Percentiles rank a stretch among this genome's conserved stretches.
These are phyloP conservation scores for Zosterops japonicus DNA, from an alignment of 2,113 vertebrate species.

Conservation along the genomic window DNA sequence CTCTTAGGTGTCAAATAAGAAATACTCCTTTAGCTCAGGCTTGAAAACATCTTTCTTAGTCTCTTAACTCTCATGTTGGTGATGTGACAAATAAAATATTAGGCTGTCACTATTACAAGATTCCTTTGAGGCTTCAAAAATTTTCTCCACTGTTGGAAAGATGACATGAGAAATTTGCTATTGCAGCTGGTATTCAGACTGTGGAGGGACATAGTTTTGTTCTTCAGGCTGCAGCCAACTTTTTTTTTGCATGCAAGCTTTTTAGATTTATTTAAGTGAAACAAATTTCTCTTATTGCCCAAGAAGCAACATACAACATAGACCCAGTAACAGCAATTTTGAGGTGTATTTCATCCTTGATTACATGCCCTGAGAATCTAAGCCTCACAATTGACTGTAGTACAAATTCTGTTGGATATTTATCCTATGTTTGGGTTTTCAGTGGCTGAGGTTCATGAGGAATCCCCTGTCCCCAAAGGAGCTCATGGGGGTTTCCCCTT, in stretches of 20 bases:
- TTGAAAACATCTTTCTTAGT: neutral
- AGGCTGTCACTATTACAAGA: neutral
- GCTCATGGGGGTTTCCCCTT: neutral
- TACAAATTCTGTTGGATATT: neutral
- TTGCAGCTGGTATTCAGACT: neutral
- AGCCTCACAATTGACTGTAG: neutral
- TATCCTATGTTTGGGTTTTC: neutral
- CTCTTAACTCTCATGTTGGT: neutral
- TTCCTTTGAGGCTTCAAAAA: neutral
- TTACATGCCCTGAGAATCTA: neutral
- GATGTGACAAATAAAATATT: neutral
- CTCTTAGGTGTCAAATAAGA: neutral
- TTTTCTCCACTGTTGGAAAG: neutral
- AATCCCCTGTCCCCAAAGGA: neutral
- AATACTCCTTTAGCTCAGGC: neutral
- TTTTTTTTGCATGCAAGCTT: neutral
- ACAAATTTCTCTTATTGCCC: neutral
- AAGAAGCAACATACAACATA: neutral
- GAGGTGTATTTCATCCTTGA: neutral
- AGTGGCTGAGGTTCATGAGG: neutral
- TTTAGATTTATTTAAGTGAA: neutral
- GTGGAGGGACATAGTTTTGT: neutral
- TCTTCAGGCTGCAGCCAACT: neutral
- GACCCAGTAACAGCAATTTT: neutral
- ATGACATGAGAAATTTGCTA: neutral